Conservation (phyloP, 1,140 invertebrate species). For the Lineus longissimus region DNA sequence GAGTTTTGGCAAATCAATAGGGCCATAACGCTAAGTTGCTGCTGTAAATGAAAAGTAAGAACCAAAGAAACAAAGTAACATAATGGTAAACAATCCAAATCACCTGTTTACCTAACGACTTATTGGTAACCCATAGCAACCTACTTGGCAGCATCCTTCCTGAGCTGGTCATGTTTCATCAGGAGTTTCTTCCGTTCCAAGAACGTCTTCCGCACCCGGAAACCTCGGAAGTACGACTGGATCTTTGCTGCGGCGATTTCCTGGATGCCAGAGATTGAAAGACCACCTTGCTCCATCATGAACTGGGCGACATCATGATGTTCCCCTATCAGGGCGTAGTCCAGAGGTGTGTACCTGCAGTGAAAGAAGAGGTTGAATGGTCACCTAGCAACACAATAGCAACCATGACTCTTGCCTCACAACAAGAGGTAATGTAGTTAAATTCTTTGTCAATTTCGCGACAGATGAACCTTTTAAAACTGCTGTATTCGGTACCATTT, state of each 20-base stretch:
- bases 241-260: constrained; percentile 53
- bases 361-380: background rate
- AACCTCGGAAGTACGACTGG: constrained; percentile 48
- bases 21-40: too few species aligned
- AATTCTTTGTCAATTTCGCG: too few species aligned
- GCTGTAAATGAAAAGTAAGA: too few species aligned
- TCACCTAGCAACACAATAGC: too few species aligned
- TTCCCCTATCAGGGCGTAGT: constrained; percentile 54
- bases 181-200: constrained; percentile 49
- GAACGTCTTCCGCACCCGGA: constrained; percentile 49
- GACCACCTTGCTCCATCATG: constrained; percentile 52
- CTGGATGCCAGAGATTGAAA: constrained; percentile 53
- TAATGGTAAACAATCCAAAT: too few species aligned
- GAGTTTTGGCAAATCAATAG: background rate
- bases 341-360: constrained; percentile 49
- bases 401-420: too few species aligned
- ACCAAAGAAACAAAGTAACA: too few species aligned
- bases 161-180: constrained; percentile 53
- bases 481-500: too few species aligned
- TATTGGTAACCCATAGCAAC: constrained; percentile 1
- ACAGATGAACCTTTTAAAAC: too few species aligned
- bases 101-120: too few species aligned
- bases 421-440: too few species aligned
- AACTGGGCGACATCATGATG: constrained; percentile 53
- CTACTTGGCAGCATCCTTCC: constrained; percentile 50